A percentile compares a stretch with the other conserved stretches of the same genome.
Conservation (phyloP, 2,113 vertebrate genomes). For the Psammodynastes pulverulentus region DNA sequence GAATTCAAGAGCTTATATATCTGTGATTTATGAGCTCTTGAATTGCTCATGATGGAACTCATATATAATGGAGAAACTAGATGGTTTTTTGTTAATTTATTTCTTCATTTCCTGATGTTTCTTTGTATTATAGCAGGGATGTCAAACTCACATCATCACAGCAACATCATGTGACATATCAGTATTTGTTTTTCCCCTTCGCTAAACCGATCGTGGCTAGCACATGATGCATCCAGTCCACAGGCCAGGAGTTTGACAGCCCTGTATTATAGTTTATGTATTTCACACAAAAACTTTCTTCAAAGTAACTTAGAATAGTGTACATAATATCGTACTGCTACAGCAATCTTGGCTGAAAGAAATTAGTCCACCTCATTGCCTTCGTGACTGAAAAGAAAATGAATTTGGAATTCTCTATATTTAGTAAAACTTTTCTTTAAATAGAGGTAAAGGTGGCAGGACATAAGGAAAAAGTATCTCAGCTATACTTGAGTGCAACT, state of each 20-base stretch:
- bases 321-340: not conserved
- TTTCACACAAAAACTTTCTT: not conserved
- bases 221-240: too few relatives aligned
- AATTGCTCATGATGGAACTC: too few relatives aligned
- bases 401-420: too few relatives aligned
- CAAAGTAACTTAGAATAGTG: too few relatives aligned
- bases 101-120: not conserved
- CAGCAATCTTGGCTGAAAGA: not conserved
- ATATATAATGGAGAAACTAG: not conserved
- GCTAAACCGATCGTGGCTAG: too few relatives aligned
- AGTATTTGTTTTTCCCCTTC: too few relatives aligned
- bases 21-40: not conserved
- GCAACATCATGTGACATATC: too few relatives aligned
- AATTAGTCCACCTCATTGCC: not conserved
- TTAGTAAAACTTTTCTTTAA: not conserved
- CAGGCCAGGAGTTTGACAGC: too few relatives aligned
- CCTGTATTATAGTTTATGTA: not conserved
- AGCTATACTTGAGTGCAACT: not conserved
- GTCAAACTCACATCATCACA: too few relatives aligned
- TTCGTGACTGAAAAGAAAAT: not conserved
- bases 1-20: not conserved
- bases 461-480: not conserved
- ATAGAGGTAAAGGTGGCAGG: not conserved
- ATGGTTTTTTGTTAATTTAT: not conserved
- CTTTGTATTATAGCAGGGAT: not conserved